phyloP scores from a whole-genome alignment of 1,140 invertebrate genomes.

The Coboldia fuscipes region DNA sequence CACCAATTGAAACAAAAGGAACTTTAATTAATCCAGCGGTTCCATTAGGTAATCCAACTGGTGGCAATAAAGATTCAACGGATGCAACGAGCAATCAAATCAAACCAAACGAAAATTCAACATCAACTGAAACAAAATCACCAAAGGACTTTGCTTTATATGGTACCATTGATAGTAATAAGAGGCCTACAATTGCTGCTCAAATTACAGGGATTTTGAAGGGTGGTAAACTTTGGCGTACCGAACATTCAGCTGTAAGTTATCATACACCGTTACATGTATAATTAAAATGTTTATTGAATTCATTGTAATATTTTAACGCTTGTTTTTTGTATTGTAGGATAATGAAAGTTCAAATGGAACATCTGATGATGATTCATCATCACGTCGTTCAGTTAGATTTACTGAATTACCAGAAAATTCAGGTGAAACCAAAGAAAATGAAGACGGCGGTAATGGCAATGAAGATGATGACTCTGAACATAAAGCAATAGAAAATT shows the following conservation, averaged over 20 bases:
- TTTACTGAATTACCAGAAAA: constrained; percentile 11
- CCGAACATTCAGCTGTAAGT: constrained; percentile 20
- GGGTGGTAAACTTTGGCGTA: constrained; percentile 37
- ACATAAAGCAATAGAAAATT: constrained; percentile 7
- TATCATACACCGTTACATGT: background rate
- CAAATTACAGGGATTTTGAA: constrained; percentile 35
- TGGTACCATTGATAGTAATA: background rate
- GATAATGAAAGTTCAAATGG: constrained; percentile 20
- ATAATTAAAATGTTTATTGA: background rate
- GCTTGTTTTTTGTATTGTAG: constrained; percentile 6
- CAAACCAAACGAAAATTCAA: constrained; percentile 4
- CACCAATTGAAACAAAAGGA: constrained; percentile 9
- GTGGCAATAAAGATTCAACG: constrained; percentile 8
- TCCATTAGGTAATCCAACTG: background rate
- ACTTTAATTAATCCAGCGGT: background rate
- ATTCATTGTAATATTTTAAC: background rate
- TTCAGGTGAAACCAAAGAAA: background rate
- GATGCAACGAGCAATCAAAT: constrained; percentile 4
- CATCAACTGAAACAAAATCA: constrained; percentile 1
- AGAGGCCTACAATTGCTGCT: constrained; percentile 14
- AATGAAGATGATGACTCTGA: constrained; percentile 8
- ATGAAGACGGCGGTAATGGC: constrained; percentile 11
- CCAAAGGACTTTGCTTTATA: background rate
- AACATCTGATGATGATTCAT: constrained; percentile 17
- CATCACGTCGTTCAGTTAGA: constrained; percentile 17